Evolutionary conservation across 2,797 vertebrate genomes (phyloP).

Genomic region (Emydoidea blandingii): DNA sequence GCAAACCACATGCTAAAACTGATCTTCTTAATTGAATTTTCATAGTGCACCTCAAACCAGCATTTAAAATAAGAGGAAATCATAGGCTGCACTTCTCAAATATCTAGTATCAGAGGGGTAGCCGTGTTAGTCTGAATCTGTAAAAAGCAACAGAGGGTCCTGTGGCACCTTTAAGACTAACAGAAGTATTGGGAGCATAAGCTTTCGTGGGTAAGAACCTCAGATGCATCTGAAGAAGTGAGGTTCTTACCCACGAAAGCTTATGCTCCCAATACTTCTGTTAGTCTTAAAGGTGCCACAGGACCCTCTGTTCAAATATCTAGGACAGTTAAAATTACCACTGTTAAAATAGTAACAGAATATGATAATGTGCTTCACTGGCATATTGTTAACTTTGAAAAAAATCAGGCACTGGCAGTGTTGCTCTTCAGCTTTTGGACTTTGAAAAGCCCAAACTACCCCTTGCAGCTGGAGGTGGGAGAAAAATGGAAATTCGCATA

Average conservation of each 20-base stretch:
- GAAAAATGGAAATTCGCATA: slow-evolving; percentile 8
- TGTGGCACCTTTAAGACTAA: no score
- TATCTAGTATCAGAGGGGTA: no score
- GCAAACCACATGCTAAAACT: background rate
- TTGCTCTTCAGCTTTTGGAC: slow-evolving; percentile 40
- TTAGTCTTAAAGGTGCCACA: no score
- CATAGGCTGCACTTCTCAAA: background rate
- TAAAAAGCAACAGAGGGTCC: no score
- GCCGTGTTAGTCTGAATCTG: no score
- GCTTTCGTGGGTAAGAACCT: no score
- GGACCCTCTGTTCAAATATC: no score
- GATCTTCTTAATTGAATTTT: background rate
- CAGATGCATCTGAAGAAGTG: no score
- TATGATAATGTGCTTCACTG: background rate
- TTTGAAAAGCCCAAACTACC: slow-evolving; percentile 25
- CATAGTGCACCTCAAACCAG: rapidly evolving
- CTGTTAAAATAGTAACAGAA: rapidly evolving
- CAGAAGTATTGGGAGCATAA: no score
- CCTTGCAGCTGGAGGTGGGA: slow-evolving; percentile 9
- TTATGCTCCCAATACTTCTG: no score
- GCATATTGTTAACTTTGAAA: background rate
- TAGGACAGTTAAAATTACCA: background rate
- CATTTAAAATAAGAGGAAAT: background rate
- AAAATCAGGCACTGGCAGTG: slow-evolving; percentile 27
- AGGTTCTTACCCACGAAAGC: no score